Conservation (phyloP, 2,888 invertebrate species). For the Scaptomyza parva region DNA sequence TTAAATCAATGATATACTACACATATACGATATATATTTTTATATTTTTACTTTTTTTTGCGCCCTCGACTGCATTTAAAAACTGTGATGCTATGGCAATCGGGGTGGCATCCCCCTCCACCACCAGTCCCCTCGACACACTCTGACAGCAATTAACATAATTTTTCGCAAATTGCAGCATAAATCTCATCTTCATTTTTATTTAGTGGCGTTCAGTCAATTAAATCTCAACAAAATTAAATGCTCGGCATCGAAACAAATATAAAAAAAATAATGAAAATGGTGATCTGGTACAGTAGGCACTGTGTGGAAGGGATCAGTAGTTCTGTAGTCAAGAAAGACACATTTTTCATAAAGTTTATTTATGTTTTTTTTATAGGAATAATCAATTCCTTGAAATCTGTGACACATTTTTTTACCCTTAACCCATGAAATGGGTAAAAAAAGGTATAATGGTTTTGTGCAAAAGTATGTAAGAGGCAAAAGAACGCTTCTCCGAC, state of each 20-base stretch:
- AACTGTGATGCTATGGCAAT: constrained; percentile 29
- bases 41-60: constrained; percentile 28
- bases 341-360: too few species aligned
- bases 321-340: background rate
- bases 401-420: too few species aligned
- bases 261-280: background rate
- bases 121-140: background rate
- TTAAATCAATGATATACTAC: constrained; percentile 82
- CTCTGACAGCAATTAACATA: constrained; percentile 70
- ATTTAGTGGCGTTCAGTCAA: constrained; percentile 68
- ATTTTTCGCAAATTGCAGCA: constrained; percentile 75
- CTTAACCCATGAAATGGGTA: too few species aligned
- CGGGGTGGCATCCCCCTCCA: constrained; percentile 2
- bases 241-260: constrained; percentile 33
- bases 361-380: too few species aligned
- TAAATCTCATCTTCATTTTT: constrained; percentile 71
- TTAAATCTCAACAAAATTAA: constrained; percentile 67
- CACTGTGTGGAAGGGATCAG: background rate
- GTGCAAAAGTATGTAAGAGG: too few species aligned
- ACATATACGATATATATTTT: constrained; percentile 1
- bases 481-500: too few species aligned
- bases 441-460: too few species aligned
- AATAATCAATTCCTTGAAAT: too few species aligned
- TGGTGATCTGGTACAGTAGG: constrained; percentile 35
- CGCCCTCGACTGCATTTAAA: constrained; percentile 45